phyloP scores from a whole-genome alignment of 2,888 invertebrate genomes.

The Leptinotarsa haldemani region DNA sequence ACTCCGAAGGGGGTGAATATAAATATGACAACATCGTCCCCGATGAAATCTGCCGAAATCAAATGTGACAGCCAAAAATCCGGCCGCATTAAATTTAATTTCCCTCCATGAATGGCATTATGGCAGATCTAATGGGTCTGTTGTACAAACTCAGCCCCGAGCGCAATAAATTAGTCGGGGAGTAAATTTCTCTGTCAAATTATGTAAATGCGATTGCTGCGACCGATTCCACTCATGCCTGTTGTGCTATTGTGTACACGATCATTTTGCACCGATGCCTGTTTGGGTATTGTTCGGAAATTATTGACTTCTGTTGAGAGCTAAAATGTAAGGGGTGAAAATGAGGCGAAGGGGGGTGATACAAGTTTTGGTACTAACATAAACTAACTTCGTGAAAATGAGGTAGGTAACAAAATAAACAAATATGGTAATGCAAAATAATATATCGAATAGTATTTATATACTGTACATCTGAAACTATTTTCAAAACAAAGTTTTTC shows the following conservation, averaged over 20 bases:
- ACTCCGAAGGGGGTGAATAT: background rate
- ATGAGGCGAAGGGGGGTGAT: too few relatives aligned
- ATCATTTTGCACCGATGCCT: slow-evolving; percentile 34
- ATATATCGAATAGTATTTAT: too few relatives aligned
- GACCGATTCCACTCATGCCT: slow-evolving; percentile 44
- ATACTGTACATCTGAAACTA: too few relatives aligned
- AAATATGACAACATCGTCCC: slow-evolving; percentile 24
- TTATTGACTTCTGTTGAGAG: too few relatives aligned
- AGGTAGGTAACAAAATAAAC: too few relatives aligned
- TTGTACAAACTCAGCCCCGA: slow-evolving; percentile 64
- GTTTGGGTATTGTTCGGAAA: slow-evolving; percentile 16
- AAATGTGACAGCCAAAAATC: slow-evolving; percentile 49
- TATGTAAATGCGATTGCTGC: slow-evolving; percentile 64
- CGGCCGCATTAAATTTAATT: slow-evolving; percentile 56
- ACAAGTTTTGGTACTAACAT: too few relatives aligned
- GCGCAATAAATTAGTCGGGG: slow-evolving; percentile 65
- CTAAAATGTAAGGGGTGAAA: too few relatives aligned
- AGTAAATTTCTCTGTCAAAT: slow-evolving; percentile 66
- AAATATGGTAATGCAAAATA: too few relatives aligned
- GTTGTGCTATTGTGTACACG: slow-evolving; percentile 35
- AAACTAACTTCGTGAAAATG: too few relatives aligned
- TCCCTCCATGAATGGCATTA: slow-evolving; percentile 59
- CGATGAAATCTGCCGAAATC: slow-evolving; percentile 32
- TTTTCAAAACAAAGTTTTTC: too few relatives aligned
- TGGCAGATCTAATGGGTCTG: slow-evolving; percentile 60